These are phyloP conservation scores for Tiliacea citrago DNA, from an alignment of 2,888 invertebrate species.

Conservation along the genomic window DNA sequence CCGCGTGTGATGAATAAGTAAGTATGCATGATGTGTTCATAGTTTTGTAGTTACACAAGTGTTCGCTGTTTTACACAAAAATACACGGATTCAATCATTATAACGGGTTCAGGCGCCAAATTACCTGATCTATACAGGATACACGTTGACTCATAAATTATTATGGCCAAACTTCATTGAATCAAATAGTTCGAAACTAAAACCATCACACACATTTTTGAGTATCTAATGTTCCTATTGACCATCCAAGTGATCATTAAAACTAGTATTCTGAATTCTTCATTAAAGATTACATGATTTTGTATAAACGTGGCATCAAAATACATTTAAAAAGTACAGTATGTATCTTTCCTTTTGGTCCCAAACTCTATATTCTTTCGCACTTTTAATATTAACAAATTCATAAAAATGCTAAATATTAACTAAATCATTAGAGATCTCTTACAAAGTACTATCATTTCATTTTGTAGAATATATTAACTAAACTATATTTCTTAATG, in stretches of 20 bases:
- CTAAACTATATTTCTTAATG: slow-evolving; percentile 21
- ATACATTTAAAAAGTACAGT: slow-evolving; percentile 32
- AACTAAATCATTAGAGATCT: slow-evolving; percentile 55
- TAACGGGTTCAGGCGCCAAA: neutral
- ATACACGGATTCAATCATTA: neutral
- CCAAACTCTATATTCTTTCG: slow-evolving; percentile 46
- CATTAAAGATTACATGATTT: neutral
- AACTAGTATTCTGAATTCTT: slow-evolving; percentile 4
- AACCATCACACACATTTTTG: neutral
- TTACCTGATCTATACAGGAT: neutral
- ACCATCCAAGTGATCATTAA: neutral
- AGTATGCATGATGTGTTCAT: neutral
- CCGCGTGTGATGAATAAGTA: neutral
- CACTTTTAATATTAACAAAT: slow-evolving; percentile 16
- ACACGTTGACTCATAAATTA: neutral
- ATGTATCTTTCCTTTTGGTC: slow-evolving; percentile 52
- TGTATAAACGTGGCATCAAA: slow-evolving; percentile 3
- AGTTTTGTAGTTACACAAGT: neutral
- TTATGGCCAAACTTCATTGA: neutral
- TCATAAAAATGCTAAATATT: slow-evolving; percentile 15
- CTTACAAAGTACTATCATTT: slow-evolving; percentile 53
- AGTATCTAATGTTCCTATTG: neutral
- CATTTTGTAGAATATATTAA: slow-evolving; percentile 44
- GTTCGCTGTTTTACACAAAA: neutral
- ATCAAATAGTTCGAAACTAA: neutral